Conservation (phyloP, 1,140 invertebrate genomes). For the Lepidostoma basale region DNA sequence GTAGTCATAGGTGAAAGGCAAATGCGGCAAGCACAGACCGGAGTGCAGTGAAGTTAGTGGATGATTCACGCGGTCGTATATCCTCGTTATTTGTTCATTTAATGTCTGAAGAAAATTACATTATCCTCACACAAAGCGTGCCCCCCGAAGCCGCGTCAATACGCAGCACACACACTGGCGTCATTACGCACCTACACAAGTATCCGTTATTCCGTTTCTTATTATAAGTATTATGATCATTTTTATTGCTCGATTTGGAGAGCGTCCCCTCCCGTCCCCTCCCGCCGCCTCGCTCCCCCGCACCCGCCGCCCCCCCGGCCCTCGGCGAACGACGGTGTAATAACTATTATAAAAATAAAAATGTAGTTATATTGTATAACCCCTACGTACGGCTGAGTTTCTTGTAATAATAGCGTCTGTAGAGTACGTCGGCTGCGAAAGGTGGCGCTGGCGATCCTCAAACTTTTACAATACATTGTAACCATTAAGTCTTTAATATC, state of each 20-base stretch:
- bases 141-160: neutral
- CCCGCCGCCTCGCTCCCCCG: neutral
- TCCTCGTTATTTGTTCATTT: too few relatives aligned
- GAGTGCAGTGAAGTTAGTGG: too few relatives aligned
- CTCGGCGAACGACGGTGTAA: constrained; percentile 14
- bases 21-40: too few relatives aligned
- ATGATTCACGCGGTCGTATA: too few relatives aligned
- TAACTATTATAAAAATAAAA: constrained; percentile 43
- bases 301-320: neutral
- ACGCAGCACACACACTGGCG: constrained; percentile 1
- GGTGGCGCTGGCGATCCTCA: neutral
- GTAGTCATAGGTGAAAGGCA: too few relatives aligned
- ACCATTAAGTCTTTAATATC: too few relatives aligned
- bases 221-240: constrained; percentile 41
- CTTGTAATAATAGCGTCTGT: constrained; percentile 25
- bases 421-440: neutral
- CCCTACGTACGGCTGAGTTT: constrained; percentile 18
- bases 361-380: constrained; percentile 23
- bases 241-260: constrained; percentile 38
- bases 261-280: constrained; percentile 4
- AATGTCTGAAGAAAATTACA: too few relatives aligned
- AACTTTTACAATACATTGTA: neutral
- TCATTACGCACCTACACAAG: constrained; percentile 12
- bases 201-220: constrained; percentile 31
- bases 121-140: neutral